phyloP scores from a whole-genome alignment of 2,113 vertebrate species.

The Naja naja region DNA sequence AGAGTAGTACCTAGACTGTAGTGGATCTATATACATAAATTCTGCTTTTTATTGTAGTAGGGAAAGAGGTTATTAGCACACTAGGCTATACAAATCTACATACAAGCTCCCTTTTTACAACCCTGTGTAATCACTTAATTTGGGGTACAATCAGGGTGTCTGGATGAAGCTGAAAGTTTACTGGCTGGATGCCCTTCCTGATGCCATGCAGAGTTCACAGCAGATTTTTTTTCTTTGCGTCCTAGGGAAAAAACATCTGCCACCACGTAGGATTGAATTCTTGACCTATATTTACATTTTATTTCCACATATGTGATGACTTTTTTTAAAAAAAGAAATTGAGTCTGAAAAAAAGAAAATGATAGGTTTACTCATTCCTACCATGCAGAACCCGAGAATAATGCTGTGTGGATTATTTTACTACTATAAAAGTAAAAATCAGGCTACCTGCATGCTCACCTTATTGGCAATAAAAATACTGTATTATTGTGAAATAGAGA shows the following conservation, averaged over 20 bases:
- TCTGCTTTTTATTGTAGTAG: background rate
- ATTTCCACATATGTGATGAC: background rate
- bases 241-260: no score
- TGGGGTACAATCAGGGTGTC: background rate
- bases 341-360: background rate
- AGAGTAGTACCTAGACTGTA: background rate
- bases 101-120: background rate
- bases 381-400: background rate
- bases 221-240: background rate
- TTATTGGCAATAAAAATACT: background rate
- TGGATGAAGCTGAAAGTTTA: background rate
- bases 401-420: background rate
- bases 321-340: background rate
- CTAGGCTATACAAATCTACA: background rate
- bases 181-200: background rate
- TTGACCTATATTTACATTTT: background rate
- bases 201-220: background rate
- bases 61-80: background rate
- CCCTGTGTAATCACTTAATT: background rate
- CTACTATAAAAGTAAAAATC: background rate
- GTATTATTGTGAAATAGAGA: background rate
- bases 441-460: background rate
- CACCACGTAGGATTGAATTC: background rate
- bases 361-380: background rate
- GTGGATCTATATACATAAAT: background rate